Base-by-base conservation (phyloP, 2,888 invertebrate species). In the Melanargia galathea region DNA sequence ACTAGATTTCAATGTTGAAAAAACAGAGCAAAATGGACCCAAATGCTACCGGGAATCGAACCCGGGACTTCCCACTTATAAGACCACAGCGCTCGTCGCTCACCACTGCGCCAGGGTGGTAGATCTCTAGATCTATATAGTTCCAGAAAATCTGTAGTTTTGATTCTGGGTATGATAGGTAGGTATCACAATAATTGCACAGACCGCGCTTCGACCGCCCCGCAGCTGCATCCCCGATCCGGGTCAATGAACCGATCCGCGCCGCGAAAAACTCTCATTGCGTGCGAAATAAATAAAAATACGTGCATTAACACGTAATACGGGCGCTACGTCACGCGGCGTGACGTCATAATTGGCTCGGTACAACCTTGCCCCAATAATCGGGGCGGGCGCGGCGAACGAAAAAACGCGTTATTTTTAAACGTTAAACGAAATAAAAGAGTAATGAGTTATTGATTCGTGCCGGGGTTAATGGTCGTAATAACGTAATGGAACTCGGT, bases 381-480 rank as follows among this genome's bases (percentile, higher is more conserved):
- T 78, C 77, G 80, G 75, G 75, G 73, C 77, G 77, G 76, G 73
- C 75, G 75, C 75, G 75, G 74, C 75, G 75, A 72, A 75, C 73
- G 78, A 79, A 79, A 80, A 80, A 80, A 78, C 77, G 75, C 77
- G 78, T 78, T 79, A 80, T 80, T 80, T 80, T 80, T 78, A 79
- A 79, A 75, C 75, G 75, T 75, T 75, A 75, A 78, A 77, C 79
- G 80, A 80, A 80, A 80, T 80, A 81, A 81, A 81, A 80, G 80
- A 80, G 80, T 80, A 81, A 81, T 81, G 81, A 80, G 80, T 79
- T 81, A 81, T 81, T 78, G 81, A 81, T 80, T 80, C 78, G 72
- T 67, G 63, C 65, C 71, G 71, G 76, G 74, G 78, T 77, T 78
- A 78, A 77, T 76, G 77, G 71, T 70, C 69, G 75, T 77, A 74